Conservation (phyloP, 1,140 invertebrate genomes). For the Limonius californicus region DNA sequence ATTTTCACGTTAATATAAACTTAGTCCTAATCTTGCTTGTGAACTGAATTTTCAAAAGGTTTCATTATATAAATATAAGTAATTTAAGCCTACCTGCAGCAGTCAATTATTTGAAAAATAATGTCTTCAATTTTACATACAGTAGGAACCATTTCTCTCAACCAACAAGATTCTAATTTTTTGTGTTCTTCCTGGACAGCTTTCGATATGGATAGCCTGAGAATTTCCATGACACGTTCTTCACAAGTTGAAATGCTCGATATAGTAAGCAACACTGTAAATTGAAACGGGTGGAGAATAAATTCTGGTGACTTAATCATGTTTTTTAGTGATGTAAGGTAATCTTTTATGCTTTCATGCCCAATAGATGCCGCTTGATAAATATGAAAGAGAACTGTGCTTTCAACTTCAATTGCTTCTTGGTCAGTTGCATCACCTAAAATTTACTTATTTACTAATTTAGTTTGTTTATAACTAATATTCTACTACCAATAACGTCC, state of each 20-base stretch:
- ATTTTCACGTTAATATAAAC: too few relatives aligned
- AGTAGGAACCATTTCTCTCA: conserved; percentile 46
- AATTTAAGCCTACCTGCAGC: too few relatives aligned
- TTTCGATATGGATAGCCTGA: conserved; percentile 49
- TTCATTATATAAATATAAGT: too few relatives aligned
- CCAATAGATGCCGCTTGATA: conserved; percentile 50
- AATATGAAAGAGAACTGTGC: conserved; percentile 56
- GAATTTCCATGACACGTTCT: conserved; percentile 51
- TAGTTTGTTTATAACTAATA: background rate
- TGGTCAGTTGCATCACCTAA: conserved; percentile 45
- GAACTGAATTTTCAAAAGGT: too few relatives aligned
- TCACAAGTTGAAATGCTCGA: conserved; percentile 49
- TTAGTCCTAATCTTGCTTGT: too few relatives aligned
- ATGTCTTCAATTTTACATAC: conserved; percentile 46
- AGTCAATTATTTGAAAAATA: conserved; percentile 50
- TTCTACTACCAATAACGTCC: conserved; percentile 46
- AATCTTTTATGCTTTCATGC: conserved; percentile 50
- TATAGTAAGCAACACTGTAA: conserved; percentile 51
- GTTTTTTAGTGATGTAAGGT: conserved; percentile 52
- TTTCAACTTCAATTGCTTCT: conserved; percentile 47
- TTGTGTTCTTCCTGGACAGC: conserved; percentile 50
- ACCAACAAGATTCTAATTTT: conserved; percentile 51
- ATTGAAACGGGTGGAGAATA: conserved; percentile 54
- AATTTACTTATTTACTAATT: conserved; percentile 15
- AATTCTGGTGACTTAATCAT: conserved; percentile 50